Conservation (phyloP, 2,888 invertebrate genomes). For the Dicranocentrus wangi region DNA sequence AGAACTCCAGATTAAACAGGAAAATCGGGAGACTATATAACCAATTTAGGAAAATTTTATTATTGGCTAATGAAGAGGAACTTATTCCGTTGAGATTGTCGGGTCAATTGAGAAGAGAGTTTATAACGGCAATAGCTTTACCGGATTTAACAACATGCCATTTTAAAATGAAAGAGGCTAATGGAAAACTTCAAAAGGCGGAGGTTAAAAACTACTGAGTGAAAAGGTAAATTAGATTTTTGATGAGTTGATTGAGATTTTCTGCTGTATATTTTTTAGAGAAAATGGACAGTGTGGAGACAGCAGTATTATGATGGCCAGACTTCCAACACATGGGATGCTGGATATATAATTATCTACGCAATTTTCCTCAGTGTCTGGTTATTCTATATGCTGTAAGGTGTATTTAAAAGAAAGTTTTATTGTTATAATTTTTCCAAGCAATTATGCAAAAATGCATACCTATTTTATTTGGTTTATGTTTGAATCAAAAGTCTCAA, state of each 20-base stretch:
- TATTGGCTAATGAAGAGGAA: not conserved
- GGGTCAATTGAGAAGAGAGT: not conserved
- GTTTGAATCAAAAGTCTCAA: no score
- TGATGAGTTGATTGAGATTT: no score
- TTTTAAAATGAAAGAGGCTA: not conserved
- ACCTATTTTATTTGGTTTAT: no score
- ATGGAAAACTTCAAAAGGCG: not conserved
- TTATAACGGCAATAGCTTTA: not conserved
- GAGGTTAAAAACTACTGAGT: not conserved
- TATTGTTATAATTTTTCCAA: no score
- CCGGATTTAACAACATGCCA: not conserved
- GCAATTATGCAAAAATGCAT: no score
- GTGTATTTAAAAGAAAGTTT: no score
- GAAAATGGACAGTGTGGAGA: not conserved
- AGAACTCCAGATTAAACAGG: not conserved
- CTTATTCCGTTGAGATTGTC: not conserved
- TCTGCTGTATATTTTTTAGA: not conserved
- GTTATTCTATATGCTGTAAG: no score
- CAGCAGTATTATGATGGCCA: no score
- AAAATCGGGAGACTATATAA: not conserved
- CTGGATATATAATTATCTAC: no score
- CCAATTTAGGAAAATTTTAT: not conserved
- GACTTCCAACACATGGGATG: no score
- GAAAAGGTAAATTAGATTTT: no score
- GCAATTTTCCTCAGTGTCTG: no score